Conservation (phyloP, 2,888 invertebrate species). For the Pachliopta kotzebuea region DNA sequence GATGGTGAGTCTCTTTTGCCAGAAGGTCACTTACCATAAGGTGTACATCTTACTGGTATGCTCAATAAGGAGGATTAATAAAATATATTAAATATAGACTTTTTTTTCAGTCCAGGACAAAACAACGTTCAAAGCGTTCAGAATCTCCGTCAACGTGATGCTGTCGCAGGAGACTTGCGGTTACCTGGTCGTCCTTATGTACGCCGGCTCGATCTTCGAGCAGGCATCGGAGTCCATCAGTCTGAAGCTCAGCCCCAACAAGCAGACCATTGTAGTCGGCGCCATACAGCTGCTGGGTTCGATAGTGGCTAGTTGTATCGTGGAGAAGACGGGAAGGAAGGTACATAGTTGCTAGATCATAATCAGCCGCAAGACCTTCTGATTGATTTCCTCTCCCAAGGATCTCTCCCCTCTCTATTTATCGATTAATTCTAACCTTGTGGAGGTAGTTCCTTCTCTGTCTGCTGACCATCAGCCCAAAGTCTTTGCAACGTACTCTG, state of each 20-base stretch:
- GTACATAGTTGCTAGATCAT: slow-evolving; percentile 36
- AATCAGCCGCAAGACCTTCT: too few relatives aligned
- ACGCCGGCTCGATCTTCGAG: slow-evolving; percentile 73
- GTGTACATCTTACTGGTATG: too few relatives aligned
- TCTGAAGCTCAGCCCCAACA: slow-evolving; percentile 68
- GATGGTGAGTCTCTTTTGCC: too few relatives aligned
- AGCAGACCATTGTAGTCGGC: slow-evolving; percentile 73
- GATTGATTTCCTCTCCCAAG: too few relatives aligned
- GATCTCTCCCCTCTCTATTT: too few relatives aligned
- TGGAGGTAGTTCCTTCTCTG: too few relatives aligned
- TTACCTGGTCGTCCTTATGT: slow-evolving; percentile 74
- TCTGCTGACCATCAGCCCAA: too few relatives aligned
- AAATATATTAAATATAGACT: not conserved
- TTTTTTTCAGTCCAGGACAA: slow-evolving; percentile 65
- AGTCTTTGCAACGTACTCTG: too few relatives aligned
- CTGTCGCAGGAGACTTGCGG: slow-evolving; percentile 74
- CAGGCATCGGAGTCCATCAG: slow-evolving; percentile 68
- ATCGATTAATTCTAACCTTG: too few relatives aligned
- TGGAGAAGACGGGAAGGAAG: slow-evolving; percentile 72
- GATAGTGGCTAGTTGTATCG: slow-evolving; percentile 70
- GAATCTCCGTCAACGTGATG: slow-evolving; percentile 73
- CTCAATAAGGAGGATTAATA: too few relatives aligned
- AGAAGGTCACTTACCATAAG: too few relatives aligned
- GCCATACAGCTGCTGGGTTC: slow-evolving; percentile 68
- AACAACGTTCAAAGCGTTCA: slow-evolving; percentile 70